Evolutionary conservation across 2,888 invertebrate genomes (phyloP).

Genomic region (Sthenelais limicola): DNA sequence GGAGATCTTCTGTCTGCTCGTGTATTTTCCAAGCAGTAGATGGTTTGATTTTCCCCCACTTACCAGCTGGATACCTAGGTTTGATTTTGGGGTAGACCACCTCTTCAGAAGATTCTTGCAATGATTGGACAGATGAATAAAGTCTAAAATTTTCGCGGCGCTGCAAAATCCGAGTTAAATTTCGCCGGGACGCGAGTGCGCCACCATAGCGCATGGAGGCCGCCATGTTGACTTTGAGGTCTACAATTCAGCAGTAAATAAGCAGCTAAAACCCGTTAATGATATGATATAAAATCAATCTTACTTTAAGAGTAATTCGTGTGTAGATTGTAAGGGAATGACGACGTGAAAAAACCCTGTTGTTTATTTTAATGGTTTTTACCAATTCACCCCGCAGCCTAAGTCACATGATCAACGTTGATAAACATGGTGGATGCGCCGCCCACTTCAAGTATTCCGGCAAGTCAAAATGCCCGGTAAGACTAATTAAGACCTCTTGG

Average conservation of each 20-base stretch:
- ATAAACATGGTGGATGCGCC: constrained; percentile 22
- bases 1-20: constrained; percentile 51
- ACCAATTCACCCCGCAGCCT: no score
- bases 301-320: background rate
- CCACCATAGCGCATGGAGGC: constrained; percentile 19
- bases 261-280: background rate
- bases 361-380: no score
- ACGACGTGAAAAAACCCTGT: no score
- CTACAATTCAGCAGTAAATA: constrained; percentile 8
- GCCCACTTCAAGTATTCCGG: background rate
- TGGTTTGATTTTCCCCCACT: constrained; percentile 61
- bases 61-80: constrained; percentile 63
- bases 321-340: no score
- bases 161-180: no score
- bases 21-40: constrained; percentile 63
- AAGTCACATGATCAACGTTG: constrained; percentile 31
- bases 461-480: constrained; percentile 3
- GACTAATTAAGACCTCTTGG: no score
- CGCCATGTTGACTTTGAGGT: constrained; percentile 35
- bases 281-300: background rate
- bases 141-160: no score
- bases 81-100: constrained; percentile 64
- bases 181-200: no score
- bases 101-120: constrained; percentile 41
- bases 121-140: background rate